Conservation (phyloP, 2,888 invertebrate genomes). For the Vannuccia rotundouncinata region DNA sequence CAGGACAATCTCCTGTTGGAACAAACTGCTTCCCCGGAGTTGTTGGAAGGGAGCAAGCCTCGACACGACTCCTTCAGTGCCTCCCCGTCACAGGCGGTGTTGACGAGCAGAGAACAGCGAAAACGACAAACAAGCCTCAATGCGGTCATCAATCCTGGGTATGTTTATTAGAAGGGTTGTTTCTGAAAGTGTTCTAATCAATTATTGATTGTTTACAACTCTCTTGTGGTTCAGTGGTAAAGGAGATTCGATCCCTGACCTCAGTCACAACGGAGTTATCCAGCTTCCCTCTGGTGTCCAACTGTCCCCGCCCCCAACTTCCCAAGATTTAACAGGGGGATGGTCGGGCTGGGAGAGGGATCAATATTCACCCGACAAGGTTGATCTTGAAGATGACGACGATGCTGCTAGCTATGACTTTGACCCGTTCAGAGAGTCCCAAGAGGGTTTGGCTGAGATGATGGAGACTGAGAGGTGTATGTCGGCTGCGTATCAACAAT, state of each 20-base stretch:
- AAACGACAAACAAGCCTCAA: background rate
- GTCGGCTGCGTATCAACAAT: background rate
- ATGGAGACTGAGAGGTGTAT: background rate
- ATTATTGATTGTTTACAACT: no score
- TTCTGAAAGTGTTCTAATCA: no score
- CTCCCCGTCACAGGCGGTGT: background rate
- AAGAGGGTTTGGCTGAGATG: slow-evolving; percentile 25
- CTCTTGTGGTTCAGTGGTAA: background rate
- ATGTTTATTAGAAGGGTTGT: no score
- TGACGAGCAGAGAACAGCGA: background rate
- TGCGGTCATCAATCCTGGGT: no score
- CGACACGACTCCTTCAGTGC: slow-evolving; percentile 1
- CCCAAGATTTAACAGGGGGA: no score
- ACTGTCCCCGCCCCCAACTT: no score
- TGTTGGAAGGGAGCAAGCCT: background rate
- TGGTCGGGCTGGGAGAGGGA: no score
- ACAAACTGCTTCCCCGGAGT: background rate
- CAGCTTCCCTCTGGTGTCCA: background rate
- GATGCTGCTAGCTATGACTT: slow-evolving; percentile 34
- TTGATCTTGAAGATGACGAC: slow-evolving; percentile 13
- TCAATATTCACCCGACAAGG: no score
- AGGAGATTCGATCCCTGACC: background rate
- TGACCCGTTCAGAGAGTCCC: slow-evolving; percentile 37
- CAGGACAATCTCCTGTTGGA: no score
- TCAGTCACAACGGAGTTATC: background rate